Evolutionary conservation across 2,113 vertebrate genomes (phyloP), one percentile per base, ranked within the genome.

Genomic region (Sclerurus mexicanus): DNA sequence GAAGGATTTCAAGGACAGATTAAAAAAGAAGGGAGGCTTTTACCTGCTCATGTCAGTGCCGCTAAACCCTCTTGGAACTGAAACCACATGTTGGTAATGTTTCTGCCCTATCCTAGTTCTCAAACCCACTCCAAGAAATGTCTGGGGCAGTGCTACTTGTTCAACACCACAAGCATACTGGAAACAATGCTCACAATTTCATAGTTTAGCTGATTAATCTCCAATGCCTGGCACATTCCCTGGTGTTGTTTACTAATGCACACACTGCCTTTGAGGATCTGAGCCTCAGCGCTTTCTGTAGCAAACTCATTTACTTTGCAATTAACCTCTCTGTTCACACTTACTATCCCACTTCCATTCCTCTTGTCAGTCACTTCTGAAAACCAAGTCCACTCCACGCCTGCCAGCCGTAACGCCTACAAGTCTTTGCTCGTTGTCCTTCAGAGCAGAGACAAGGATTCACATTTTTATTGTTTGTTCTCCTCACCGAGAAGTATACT

Each of bases 301-400:
- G n/a, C 42, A 79, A 88, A 69, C 63, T 80, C 88, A 85, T 76
- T 94, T 88, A 73, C 40, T 95, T 76, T 79, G 67, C 79, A 95
- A 90, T 80, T 94, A 96, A 82, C 66, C 74, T 83, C 16, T 46
- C 23, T 4, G 4, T 62, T 89, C 62, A 63, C 73, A 66, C 66
- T 79, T 56, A 62, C 59, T 82, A 24, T 30, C 19, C 58, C 15
- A 1, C 13, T 69, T 78, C 49, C 44, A 3, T 39, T 59, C 42
- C 44, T 89, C 87, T 68, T 78, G 21, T 27, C 60, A 44, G 69
- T 28, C 58, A 30, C 46, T 91, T 58, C 58, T 79, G 66, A 85
- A 73, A 83, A 37, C 37, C 4, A 21, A 53, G 46, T 53, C 16
- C 13, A 42, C 58, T 76, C 66, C 81, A 35, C 0, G 0, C 40